Evolutionary conservation across 2,113 vertebrate species (phyloP), one percentile per base, ranked within the genome.

Genomic region (Prunella fulvescens): DNA sequence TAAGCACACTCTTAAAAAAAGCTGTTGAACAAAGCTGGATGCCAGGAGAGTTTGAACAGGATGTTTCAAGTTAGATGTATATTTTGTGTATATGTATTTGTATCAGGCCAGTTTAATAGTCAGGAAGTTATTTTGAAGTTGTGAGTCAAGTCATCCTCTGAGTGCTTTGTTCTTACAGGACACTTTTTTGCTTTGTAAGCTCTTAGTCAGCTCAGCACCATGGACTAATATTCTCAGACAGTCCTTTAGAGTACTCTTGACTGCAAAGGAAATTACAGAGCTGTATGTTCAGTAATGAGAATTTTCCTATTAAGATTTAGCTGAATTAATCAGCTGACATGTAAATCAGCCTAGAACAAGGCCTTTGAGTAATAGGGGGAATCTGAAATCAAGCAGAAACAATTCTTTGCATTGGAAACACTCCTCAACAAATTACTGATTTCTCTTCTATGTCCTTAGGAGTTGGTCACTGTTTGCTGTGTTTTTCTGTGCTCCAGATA

Each of bases 401-500:
- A 2, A 20, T 74, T 71, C 16, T 84, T 76, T 62, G 15, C 22
- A 3, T 33, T 87, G 58, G 83, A 91, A 86, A 65, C 53, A 76
- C 25, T 18, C 28, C 25, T 22, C 22, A 57, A 1, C 19, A 67
- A 67, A 51, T n/a, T 24, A 15, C 45, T 48, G 13, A 2, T 48
- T 57, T 88, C 42, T 61, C 31, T 72, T 77, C 23, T 39, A 8
- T 24, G 14, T 57, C 29, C 40, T 44, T 10, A 56, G 33, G 74
- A 47, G 54, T 19, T 77, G 5, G 3, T 81, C 22, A 39, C 7
- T 42, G 0, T 29, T 66, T 42, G 24, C 51, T 80, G 10, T 86
- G 33, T 39, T 45, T 76, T 39, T 83, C 80, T 77, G 45, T 44
- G 14, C 91, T 90, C 29, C 94, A 99, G 99, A 99, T 97, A 99